phyloP scores from a whole-genome alignment of 2,888 invertebrate species.

The Mellilla xanthometata region DNA sequence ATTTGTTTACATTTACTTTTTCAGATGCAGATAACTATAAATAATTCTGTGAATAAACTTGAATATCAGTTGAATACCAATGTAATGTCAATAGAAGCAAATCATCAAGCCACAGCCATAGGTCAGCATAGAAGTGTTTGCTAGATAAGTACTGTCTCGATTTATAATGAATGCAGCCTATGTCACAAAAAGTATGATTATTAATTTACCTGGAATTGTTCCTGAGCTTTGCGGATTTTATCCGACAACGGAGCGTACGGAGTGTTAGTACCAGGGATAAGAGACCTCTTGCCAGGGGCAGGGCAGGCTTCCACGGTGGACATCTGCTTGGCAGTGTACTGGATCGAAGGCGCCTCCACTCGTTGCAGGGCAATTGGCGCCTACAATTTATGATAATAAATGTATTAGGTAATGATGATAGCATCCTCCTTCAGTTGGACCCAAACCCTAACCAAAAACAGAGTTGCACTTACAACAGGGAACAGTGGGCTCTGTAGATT shows the following conservation, averaged over 20 bases:
- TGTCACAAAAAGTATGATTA: no score
- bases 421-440: slow-evolving; percentile 9
- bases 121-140: no score
- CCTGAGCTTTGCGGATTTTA: slow-evolving; percentile 57
- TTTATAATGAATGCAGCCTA: no score
- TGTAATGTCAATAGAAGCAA: no score
- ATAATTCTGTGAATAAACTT: no score
- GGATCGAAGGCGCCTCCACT: slow-evolving; percentile 64
- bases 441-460: slow-evolving; percentile 13
- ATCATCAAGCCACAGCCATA: no score
- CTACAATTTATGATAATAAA: no score
- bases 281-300: slow-evolving; percentile 51
- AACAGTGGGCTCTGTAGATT: slow-evolving; percentile 71
- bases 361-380: slow-evolving; percentile 72
- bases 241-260: slow-evolving; percentile 63
- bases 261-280: slow-evolving; percentile 70
- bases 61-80: no score
- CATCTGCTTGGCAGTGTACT: slow-evolving; percentile 64
- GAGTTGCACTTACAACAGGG: slow-evolving; percentile 63
- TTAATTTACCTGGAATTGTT: slow-evolving; percentile 64
- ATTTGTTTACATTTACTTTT: no score
- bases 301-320: slow-evolving; percentile 69
- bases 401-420: slow-evolving; percentile 21
- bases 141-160: no score
- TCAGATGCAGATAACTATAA: no score